Percentiles rank a stretch among this genome's conserved stretches.
phyloP scores from a whole-genome alignment of 2,888 invertebrate genomes.

The Amorpha juglandis region DNA sequence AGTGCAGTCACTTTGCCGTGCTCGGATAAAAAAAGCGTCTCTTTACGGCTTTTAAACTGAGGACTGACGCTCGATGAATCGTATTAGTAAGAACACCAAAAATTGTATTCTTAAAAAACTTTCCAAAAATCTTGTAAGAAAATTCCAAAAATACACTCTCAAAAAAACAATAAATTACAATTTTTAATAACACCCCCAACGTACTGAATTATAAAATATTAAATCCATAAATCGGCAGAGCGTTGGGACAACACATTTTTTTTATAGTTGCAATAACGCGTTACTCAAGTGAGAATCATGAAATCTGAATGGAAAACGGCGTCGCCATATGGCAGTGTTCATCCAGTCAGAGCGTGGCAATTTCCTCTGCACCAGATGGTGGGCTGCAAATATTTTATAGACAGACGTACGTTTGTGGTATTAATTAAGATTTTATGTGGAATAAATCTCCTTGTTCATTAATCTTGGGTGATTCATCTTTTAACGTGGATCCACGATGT shows the following conservation, averaged over 20 bases:
- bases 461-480: background rate
- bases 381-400: conserved; percentile 44
- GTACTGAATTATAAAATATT: conserved; percentile 11
- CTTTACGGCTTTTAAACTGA: no score
- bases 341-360: conserved; percentile 41
- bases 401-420: conserved; percentile 29
- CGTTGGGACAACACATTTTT: conserved; percentile 22
- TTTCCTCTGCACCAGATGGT: conserved; percentile 47
- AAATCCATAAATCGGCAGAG: conserved; percentile 8
- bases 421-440: conserved; percentile 5
- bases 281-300: conserved; percentile 59
- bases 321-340: conserved; percentile 52
- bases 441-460: background rate
- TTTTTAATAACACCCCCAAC: background rate
- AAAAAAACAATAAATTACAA: background rate
- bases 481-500: background rate
- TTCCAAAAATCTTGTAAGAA: no score
- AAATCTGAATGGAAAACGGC: conserved; percentile 65
- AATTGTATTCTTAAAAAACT: no score
- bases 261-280: conserved; percentile 34
- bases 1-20: no score
- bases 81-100: no score
- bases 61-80: no score
- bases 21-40: no score
- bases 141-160: background rate